These are phyloP conservation scores for Achlya flavicornis DNA, from an alignment of 2,888 invertebrate genomes.

Conservation along the genomic window DNA sequence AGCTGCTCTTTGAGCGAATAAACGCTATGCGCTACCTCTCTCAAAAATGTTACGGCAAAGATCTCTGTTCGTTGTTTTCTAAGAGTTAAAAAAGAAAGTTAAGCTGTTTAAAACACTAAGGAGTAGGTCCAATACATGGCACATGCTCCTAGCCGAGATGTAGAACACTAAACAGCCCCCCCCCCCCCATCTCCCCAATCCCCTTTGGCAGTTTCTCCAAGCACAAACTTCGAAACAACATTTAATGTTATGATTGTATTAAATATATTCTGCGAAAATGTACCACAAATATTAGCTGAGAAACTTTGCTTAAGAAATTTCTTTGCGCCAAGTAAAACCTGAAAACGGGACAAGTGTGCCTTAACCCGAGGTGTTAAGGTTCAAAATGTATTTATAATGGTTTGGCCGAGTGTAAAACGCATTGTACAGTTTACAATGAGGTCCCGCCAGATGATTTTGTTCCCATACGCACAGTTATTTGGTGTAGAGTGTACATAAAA, in stretches of 20 bases:
- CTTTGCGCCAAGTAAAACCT: constrained; percentile 21
- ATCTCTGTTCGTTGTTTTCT: not conserved
- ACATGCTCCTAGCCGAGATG: not conserved
- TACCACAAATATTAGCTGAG: constrained; percentile 69
- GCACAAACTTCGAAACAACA: constrained; percentile 59
- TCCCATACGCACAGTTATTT: constrained; percentile 58
- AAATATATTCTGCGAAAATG: constrained; percentile 66
- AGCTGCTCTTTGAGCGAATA: no score
- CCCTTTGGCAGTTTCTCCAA: constrained; percentile 6
- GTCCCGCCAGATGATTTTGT: constrained; percentile 57
- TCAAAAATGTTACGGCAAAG: not conserved
- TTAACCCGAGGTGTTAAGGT: constrained; percentile 40
- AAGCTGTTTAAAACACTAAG: no score
- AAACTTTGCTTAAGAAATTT: constrained; percentile 61
- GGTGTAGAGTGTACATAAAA: constrained; percentile 46
- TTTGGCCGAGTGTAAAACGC: constrained; percentile 26
- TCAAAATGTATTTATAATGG: constrained; percentile 28
- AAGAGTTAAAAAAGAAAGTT: no score
- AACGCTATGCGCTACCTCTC: no score
- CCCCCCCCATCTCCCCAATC: not conserved
- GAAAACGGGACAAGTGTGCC: not conserved
- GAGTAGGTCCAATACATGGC: no score
- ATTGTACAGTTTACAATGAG: constrained; percentile 49
- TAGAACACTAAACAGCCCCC: not conserved
- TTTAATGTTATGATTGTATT: constrained; percentile 70